phyloP scores from a whole-genome alignment of 2,113 vertebrate species.

The Rhodinocichla rosea region DNA sequence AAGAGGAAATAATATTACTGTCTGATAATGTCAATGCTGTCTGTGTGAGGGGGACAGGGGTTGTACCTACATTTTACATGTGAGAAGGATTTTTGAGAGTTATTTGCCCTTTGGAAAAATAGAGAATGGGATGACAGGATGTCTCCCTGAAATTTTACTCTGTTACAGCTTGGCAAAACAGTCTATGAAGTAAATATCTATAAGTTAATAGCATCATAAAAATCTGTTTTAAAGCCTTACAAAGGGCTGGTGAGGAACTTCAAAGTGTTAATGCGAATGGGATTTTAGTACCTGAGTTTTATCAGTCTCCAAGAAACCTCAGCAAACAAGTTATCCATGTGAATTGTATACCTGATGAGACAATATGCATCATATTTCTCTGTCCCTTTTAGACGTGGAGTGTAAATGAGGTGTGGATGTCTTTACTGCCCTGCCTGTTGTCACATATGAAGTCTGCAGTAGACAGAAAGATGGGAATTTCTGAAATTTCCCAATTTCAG shows the following conservation, averaged over 20 bases:
- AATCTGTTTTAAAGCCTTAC: neutral
- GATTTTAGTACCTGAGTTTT: neutral
- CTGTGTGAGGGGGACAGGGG: neutral
- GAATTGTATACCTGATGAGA: neutral
- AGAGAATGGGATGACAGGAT: neutral
- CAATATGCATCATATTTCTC: neutral
- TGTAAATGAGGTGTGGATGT: neutral
- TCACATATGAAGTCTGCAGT: neutral
- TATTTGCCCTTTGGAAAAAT: neutral
- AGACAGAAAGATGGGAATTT: too few relatives aligned
- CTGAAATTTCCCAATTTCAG: too few relatives aligned
- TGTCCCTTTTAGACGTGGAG: neutral
- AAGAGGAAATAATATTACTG: neutral
- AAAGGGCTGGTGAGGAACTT: neutral
- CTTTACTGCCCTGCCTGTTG: neutral
- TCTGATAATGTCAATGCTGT: neutral
- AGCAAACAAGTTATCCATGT: neutral
- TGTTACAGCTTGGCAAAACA: neutral
- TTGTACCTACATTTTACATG: accelerated
- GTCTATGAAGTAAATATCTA: neutral
- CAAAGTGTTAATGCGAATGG: neutral
- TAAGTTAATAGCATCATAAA: neutral
- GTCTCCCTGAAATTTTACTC: neutral
- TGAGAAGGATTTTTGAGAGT: neutral
- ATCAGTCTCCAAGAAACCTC: neutral